phyloP scores from a whole-genome alignment of 2,113 vertebrate species.

The Dolichallabes microphthalmus region DNA sequence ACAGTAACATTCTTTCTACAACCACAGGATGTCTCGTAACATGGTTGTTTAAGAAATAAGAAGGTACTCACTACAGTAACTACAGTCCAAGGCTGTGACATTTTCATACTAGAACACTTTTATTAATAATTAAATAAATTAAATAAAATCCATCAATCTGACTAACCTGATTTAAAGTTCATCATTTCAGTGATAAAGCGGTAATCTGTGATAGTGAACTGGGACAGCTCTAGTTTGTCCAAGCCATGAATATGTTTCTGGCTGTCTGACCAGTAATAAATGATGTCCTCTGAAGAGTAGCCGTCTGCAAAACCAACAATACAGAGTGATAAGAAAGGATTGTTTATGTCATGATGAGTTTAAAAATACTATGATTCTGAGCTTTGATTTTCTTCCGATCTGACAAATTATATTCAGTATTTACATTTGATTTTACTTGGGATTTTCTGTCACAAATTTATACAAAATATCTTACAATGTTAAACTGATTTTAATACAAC shows the following conservation, averaged over 20 bases:
- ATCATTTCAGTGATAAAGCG: constrained; percentile 87
- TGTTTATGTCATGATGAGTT: neutral
- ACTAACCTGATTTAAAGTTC: constrained; percentile 95
- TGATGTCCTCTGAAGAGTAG: constrained; percentile 94
- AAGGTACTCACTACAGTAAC: no score
- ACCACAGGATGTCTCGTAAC: no score
- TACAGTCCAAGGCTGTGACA: no score
- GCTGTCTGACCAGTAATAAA: constrained; percentile 96
- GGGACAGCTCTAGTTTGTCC: constrained; percentile 92
- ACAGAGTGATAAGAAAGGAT: neutral
- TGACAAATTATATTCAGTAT: neutral
- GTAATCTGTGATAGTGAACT: constrained; percentile 95
- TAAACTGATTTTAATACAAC: neutral
- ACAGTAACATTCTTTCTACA: no score
- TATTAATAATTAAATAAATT: neutral
- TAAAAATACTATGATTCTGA: neutral
- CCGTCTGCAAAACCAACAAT: constrained; percentile 75
- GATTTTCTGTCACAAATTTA: neutral
- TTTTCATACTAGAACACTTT: neutral
- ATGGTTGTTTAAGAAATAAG: no score
- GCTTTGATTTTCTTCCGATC: neutral
- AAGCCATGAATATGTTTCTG: constrained; percentile 91
- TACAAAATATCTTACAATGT: neutral
- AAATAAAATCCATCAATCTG: neutral
- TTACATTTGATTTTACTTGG: neutral